Base-by-base conservation (phyloP, 2,797 vertebrate genomes). In the Phataginus tetradactyla region DNA sequence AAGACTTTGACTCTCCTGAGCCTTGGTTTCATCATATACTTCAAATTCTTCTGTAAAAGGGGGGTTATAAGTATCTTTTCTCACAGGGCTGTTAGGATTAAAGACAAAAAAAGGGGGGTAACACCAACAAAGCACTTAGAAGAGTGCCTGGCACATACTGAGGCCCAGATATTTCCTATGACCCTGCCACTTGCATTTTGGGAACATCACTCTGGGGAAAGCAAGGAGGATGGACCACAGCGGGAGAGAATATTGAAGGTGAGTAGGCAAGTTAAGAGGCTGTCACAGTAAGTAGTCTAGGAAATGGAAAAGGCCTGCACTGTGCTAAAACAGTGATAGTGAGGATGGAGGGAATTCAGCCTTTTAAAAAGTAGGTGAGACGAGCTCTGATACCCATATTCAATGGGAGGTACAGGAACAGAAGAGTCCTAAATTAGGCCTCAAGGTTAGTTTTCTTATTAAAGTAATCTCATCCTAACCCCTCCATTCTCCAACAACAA, bases 131-230 rank as follows among this genome's bases (percentile, higher is more conserved):
- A 45, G 21, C 34, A 95, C n/a, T 69, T 49, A 59, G 61, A 81
- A 87, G 32, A 68, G 37, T 13, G 69, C n/a, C 45, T 59, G 45
- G 45, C 39, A 71, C 25, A 79, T 17, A 68, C 20, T 1, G 39
- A 88, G 23, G n/a, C 23, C 55, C 21, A 18, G 61, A 12, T 74
- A 59, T 64, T 53, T 94, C 59, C 75, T 77, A 13, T 68, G 18
- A 85, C 45, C 42, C 0, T 4, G 61, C 90, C 80, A 91, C 59
- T 72, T 72, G 57, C 21, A 49, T 68, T 90, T 91, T 89, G 39
- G 81, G 78, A 96, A 93, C 89, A 90, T 88, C 32, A 90, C 39
- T 77, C 74, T 55, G 45, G 4, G 53, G 53, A 32, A 66, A 66
- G 29, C 57, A 80, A 86, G n/a, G 25, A 79, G 34, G 34, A 57